Base-by-base conservation (phyloP, 2,797 vertebrate genomes). In the Enteromius mattozi region DNA sequence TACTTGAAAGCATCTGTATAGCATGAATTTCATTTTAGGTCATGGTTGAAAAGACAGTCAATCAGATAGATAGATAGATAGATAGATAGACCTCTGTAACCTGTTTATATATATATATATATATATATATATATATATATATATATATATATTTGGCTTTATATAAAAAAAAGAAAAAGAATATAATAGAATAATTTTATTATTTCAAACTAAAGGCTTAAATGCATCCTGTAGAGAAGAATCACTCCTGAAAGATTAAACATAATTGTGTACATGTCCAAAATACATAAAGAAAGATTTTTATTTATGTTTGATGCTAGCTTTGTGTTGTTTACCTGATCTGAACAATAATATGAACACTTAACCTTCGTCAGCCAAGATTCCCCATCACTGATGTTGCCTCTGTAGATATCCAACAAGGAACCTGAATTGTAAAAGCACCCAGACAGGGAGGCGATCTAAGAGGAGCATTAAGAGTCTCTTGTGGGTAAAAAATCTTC, bases 401-500 rank as follows among this genome's bases (percentile, higher is more conserved):
- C 24, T 66, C 27, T 66, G 37, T 66, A 79, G 27, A 79, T 35
- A 47, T 47, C 42, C 10, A 65, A 66, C 77, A 45, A 79, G 42
- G 61, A 79, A 65, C 13, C 24, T 66, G 3, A 47, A 49, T 27
- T 8, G 40, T 40, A 63, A 59, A 61, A 24, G 33, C 56, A 19
- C 19, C 27, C 33, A 70, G 80, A 76, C 14, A 68, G 61, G 59
- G 16, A 65, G 42, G 40, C 27, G 17, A 56, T 66, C 24, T 59
- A 40, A 69, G 56, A 16, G 24, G 19, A 56, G 75, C 65, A 70
- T 69, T 51, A 76, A 42, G 35, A 56, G 75, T 68, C 81, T 54
- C 54, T 78, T 45, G 37, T 30, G 49, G 49, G 63, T 54, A 7
- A 13, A n/a, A 51, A 47, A 61, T 61, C 56, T 33, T 35, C 37